Evolutionary conservation across 2,888 invertebrate genomes (phyloP).

Genomic region (Mythimna albipuncta): DNA sequence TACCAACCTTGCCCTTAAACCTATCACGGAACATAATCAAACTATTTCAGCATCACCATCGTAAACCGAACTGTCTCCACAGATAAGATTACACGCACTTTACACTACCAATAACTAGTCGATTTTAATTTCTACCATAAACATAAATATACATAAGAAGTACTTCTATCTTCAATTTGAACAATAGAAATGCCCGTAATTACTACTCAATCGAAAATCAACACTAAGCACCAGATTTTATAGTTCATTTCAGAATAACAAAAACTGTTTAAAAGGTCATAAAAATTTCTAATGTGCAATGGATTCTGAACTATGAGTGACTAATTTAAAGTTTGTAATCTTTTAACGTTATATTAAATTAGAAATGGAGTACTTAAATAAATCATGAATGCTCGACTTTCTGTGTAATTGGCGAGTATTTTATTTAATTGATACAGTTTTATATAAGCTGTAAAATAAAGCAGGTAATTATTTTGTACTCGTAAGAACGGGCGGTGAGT

Average conservation of each 20-base stretch:
- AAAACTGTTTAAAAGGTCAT: neutral
- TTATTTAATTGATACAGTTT: slow-evolving; percentile 35
- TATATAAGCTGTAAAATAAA: slow-evolving; percentile 15
- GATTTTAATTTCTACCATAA: slow-evolving; percentile 43
- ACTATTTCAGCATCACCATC: slow-evolving; percentile 41
- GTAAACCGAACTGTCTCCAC: slow-evolving; percentile 49
- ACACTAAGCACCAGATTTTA: neutral
- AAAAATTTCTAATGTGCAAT: neutral
- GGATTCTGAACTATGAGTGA: neutral
- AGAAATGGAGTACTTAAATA: slow-evolving; percentile 6
- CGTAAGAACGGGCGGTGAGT: neutral
- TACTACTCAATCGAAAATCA: neutral
- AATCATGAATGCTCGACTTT: slow-evolving; percentile 30
- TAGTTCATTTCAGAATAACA: neutral
- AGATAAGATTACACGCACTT: slow-evolving; percentile 58
- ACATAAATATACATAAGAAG: slow-evolving; percentile 30
- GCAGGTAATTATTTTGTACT: slow-evolving; percentile 16
- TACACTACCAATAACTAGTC: slow-evolving; percentile 43
- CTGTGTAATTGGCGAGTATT: slow-evolving; percentile 31
- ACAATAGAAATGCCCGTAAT: slow-evolving; percentile 23
- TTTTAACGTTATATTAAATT: neutral
- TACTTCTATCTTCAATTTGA: slow-evolving; percentile 11
- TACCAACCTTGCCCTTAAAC: slow-evolving; percentile 45
- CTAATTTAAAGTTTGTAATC: neutral
- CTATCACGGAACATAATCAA: slow-evolving; percentile 56